These are phyloP conservation scores for Triplophysa siluroides DNA, from an alignment of 2,113 vertebrate genomes.

Conservation along the genomic window DNA sequence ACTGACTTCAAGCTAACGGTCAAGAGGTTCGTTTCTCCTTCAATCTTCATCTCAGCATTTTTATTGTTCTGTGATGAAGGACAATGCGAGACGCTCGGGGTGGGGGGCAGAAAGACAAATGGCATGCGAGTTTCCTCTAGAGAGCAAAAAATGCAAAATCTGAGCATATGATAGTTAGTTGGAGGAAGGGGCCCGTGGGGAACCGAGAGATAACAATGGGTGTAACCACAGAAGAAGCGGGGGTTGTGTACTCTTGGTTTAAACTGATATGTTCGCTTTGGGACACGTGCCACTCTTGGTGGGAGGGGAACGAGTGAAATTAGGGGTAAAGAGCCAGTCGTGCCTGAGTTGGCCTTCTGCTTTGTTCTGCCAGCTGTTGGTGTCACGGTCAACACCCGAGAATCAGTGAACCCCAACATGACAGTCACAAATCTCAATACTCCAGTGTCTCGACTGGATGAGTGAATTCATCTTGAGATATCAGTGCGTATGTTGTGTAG, in stretches of 20 bases:
- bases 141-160: conserved; percentile 54
- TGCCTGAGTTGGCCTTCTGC: conserved; percentile 37
- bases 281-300: conserved; percentile 62
- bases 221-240: conserved; percentile 35
- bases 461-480: background rate
- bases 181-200: conserved; percentile 42
- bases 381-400: conserved; percentile 30
- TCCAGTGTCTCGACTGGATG: background rate
- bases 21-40: conserved; percentile 54
- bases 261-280: conserved; percentile 41
- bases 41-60: conserved; percentile 55
- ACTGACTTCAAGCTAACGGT: conserved; percentile 58
- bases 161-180: conserved; percentile 40
- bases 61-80: conserved; percentile 57
- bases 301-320: background rate
- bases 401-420: background rate
- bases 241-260: conserved; percentile 54
- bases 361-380: conserved; percentile 62
- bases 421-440: background rate
- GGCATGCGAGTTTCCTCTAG: conserved; percentile 56
- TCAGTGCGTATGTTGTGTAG: background rate
- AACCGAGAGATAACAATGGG: conserved; percentile 41
- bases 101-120: conserved; percentile 60
- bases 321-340: conserved; percentile 23
- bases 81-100: conserved; percentile 38